phyloP scores from a whole-genome alignment of 2,113 vertebrate genomes.

The Steatornis caripensis region DNA sequence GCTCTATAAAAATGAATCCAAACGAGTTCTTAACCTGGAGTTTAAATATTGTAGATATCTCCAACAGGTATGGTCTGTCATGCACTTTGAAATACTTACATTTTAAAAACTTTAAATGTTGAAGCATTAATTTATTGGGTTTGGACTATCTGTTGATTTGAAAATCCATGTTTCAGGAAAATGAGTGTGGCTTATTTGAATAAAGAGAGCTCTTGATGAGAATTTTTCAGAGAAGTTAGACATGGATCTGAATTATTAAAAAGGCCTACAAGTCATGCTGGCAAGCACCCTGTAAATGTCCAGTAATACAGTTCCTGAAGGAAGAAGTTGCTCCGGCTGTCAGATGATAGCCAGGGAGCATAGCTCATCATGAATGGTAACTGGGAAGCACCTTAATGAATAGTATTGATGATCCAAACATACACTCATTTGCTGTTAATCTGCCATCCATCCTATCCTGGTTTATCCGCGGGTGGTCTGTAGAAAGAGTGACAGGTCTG shows the following conservation, averaged over 20 bases:
- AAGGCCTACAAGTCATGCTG: not conserved
- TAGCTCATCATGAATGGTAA: not conserved
- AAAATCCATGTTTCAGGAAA: not conserved
- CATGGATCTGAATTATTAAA: not conserved
- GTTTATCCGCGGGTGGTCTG: not conserved
- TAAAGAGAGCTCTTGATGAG: not conserved
- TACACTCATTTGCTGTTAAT: not conserved
- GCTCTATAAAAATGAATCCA: constrained; percentile 62
- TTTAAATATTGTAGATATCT: constrained; percentile 71
- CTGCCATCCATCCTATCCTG: not conserved
- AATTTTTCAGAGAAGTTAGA: not conserved
- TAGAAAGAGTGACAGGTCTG: not conserved
- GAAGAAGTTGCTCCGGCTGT: not conserved
- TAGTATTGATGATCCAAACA: not conserved
- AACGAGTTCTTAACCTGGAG: constrained; percentile 78
- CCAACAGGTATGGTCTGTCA: constrained; percentile 77
- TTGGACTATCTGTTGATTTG: not conserved
- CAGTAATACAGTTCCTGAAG: not conserved
- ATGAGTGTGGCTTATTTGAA: not conserved
- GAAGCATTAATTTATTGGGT: not conserved
- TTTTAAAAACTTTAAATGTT: not conserved
- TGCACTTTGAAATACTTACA: not conserved
- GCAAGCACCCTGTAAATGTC: not conserved
- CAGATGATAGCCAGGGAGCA: not conserved
- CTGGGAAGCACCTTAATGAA: not conserved